phyloP scores from a whole-genome alignment of 2,797 vertebrate genomes.

The Fistularia commersonii region DNA sequence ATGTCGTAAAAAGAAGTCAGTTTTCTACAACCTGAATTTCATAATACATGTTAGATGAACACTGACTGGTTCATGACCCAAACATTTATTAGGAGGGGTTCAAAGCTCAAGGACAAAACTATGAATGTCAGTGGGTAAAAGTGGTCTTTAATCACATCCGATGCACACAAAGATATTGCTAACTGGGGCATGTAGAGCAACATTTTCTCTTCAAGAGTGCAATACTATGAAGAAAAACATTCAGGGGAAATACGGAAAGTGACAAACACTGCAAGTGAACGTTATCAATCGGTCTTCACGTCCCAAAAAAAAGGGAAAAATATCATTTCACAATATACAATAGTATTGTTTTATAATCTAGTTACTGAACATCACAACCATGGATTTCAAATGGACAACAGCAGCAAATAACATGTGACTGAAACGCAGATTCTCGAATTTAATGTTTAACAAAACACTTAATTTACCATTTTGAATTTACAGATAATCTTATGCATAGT shows the following conservation, averaged over 20 bases:
- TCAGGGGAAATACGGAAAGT: neutral
- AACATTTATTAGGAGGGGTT: slow-evolving; percentile 15
- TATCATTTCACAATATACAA: slow-evolving; percentile 1
- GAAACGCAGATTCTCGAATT: too few relatives aligned
- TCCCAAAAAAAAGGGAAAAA: neutral
- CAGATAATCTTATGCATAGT: too few relatives aligned
- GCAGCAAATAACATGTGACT: too few relatives aligned
- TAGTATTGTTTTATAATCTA: neutral
- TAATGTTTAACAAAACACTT: too few relatives aligned
- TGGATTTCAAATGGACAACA: too few relatives aligned
- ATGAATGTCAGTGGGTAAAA: slow-evolving; percentile 6
- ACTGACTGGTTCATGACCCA: slow-evolving; percentile 26
- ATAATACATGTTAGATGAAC: slow-evolving; percentile 8
- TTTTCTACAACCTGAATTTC: neutral
- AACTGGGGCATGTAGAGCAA: slow-evolving; percentile 6
- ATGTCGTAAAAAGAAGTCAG: too few relatives aligned
- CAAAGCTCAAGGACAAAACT: slow-evolving; percentile 18
- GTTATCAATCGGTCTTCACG: slow-evolving; percentile 1
- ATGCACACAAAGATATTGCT: slow-evolving; percentile 3
- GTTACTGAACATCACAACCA: too few relatives aligned
- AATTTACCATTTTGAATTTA: too few relatives aligned
- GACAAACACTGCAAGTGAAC: slow-evolving; percentile 1
- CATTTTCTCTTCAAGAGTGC: slow-evolving; percentile 8
- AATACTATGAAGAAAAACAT: slow-evolving; percentile 21
- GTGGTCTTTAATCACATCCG: slow-evolving; percentile 6